Base-by-base conservation (phyloP, 2,797 vertebrate genomes). In the Takifugu ocellatus region DNA sequence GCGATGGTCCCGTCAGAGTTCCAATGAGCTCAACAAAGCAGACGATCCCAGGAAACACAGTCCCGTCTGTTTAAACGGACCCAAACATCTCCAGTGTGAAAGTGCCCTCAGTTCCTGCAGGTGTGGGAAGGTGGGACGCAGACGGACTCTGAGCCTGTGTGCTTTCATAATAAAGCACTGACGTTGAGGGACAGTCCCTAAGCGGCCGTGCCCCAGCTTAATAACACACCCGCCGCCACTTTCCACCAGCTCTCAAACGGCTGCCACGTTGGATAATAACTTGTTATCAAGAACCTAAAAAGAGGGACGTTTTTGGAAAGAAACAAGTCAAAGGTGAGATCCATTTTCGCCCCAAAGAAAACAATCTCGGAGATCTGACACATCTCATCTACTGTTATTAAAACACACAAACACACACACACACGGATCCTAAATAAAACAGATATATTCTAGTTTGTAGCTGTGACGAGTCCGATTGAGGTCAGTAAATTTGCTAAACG, bases 271-370 rank as follows among this genome's bases (percentile, higher is more conserved):
- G 76, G 77, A 87, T 85, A 89, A 89, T 86, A 89, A 86, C 79
- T 86, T 87, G 81, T 89, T 86, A 89, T 88, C 83, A 82, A 81
- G 82, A 80, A 80, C 70, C 85, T 76, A 81, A 77, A 75, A 78
- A 81, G 66, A 77, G 63, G 77, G 63, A 42, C 39, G n/a, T 71
- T 74, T 75, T 61, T 17, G 25, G 25, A 48, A 77, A 58, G 43
- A 77, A 61, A 76, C 8, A 75, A 87, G 89, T 88, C 79, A 84
- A 10, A 42, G 63, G 82, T 74, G 81, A 65, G 83, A 75, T 78
- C 75, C 82, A 82, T 88, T 89, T 84, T 87, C 78, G 69, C 51
- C 54, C 31, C 17, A 61, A 81, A 57, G 66, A 78, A 87, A 86
- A 82, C 63, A 84, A 71, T 81, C 71, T 68, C 43, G 56, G 51